Evolutionary conservation across 2,113 vertebrate species (phyloP).

Genomic region (Megalops atlanticus): DNA sequence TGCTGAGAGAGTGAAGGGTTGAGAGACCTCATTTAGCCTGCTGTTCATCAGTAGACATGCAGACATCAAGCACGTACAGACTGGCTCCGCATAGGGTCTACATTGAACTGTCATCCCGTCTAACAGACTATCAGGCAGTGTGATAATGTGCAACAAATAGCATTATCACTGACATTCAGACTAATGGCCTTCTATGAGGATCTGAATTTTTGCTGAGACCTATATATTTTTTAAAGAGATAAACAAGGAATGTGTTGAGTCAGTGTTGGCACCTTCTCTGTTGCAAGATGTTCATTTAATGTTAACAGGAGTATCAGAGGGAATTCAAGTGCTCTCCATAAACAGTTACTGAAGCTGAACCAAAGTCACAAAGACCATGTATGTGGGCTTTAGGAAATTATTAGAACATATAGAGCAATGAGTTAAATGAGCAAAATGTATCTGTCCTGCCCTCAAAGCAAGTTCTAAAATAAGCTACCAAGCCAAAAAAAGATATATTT

Average conservation of each 20-base stretch:
- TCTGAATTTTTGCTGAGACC: constrained; percentile 54
- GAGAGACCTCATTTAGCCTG: background rate
- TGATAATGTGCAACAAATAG: constrained; percentile 45
- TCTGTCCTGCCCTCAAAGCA: too few relatives aligned
- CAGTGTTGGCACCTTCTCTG: constrained; percentile 34
- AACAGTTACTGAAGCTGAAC: background rate
- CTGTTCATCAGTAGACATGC: background rate
- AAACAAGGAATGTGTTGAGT: constrained; percentile 44
- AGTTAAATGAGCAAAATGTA: too few relatives aligned
- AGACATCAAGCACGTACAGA: background rate
- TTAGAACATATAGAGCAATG: too few relatives aligned
- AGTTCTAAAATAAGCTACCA: too few relatives aligned
- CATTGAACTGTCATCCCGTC: background rate
- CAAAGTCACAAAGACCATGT: background rate
- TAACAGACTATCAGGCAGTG: constrained; percentile 37
- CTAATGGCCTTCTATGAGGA: constrained; percentile 52
- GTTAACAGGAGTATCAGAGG: background rate
- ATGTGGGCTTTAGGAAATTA: background rate
- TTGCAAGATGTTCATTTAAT: background rate
- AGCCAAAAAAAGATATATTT: too few relatives aligned
- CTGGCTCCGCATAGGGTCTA: background rate
- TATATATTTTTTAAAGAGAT: constrained; percentile 40
- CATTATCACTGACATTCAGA: constrained; percentile 50
- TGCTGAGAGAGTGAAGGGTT: background rate
- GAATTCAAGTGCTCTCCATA: background rate